Base-by-base conservation (phyloP, 2,888 invertebrate genomes). In the Drosophila tripunctata region DNA sequence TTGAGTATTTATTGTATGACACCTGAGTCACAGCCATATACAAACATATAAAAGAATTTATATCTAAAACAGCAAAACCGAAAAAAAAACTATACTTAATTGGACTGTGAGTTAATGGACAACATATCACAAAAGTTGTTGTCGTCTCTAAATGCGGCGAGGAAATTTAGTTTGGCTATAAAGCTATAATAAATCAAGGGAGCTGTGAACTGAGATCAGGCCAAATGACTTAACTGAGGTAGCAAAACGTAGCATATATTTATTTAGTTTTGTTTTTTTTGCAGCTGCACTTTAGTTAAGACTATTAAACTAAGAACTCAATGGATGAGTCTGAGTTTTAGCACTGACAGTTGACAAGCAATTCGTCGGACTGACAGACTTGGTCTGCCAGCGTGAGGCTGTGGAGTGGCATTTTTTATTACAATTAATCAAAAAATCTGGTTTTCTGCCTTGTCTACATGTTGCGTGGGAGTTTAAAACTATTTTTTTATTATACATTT, bases 91-190 rank as follows among this genome's bases (percentile, higher is more conserved):
- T 52, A 51, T 68, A 56, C 78, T 68, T 84, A 81, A 84, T 81
- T 83, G 80, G 86, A 51, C 57, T 68, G 57, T 48, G 80, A 73
- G 76, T 79, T 83, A 79, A 76, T 79, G 86, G 83, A 24, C 72
- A 75, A 65, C 79, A 74, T 67, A 70, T 58, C 33, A 63, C 12
- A 36, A 61, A 36, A 74, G 62, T 62, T 33, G 68, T 51, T 61
- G 41, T 38, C 50, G 21, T 21, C 38, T 15, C 61, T 40, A 55
- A 77, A 61, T 45, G 55, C 38, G 24, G 24, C 19, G 12, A 58
- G 43, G 8, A 43, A 40, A 56, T 61, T 61, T 51, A 55, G 58
- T 58, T 51, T 33, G 48, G 67, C 62, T 44, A 77, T 65, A 65
- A 61, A 68, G 27, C 40, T 21, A 40, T 50, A 69, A 62, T 58